A percentile compares a stretch with the other conserved stretches of the same genome.
These are phyloP conservation scores for Mya arenaria DNA, from an alignment of 1,140 invertebrate genomes.

Conservation along the genomic window DNA sequence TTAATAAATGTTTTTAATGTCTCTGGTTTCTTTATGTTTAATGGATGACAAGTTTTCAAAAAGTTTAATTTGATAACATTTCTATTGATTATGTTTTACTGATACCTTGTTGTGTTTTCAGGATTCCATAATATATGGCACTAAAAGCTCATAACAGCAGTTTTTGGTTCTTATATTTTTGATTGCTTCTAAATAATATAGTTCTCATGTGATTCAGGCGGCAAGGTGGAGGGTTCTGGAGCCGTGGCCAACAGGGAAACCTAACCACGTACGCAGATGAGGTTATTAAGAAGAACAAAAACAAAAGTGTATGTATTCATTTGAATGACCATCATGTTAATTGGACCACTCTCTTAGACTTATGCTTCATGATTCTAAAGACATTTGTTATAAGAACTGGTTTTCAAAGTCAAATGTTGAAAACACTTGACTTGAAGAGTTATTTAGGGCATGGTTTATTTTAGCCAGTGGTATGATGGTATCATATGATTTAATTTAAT, in stretches of 20 bases:
- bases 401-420: not conserved
- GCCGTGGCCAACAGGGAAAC: slow-evolving; percentile 73
- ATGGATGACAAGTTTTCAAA: no score
- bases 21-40: no score
- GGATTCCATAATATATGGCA: not conserved
- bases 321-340: not conserved
- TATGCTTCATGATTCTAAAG: not conserved
- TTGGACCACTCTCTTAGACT: not conserved
- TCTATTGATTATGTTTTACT: no score
- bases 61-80: no score
- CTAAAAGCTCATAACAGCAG: not conserved
- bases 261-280: slow-evolving; percentile 76
- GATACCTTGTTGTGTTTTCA: not conserved
- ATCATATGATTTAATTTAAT: no score
- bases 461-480: no score
- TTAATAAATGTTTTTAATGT: no score
- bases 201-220: slow-evolving; percentile 66
- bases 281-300: slow-evolving; percentile 66
- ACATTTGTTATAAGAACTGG: not conserved
- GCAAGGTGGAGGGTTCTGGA: slow-evolving; percentile 78
- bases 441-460: no score
- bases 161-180: not conserved
- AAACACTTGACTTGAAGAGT: no score
- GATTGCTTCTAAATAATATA: not conserved
- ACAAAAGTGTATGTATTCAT: slow-evolving; percentile 39